Base-by-base conservation (phyloP, 2,888 invertebrate species). In the Tuberolachnus salignus region DNA sequence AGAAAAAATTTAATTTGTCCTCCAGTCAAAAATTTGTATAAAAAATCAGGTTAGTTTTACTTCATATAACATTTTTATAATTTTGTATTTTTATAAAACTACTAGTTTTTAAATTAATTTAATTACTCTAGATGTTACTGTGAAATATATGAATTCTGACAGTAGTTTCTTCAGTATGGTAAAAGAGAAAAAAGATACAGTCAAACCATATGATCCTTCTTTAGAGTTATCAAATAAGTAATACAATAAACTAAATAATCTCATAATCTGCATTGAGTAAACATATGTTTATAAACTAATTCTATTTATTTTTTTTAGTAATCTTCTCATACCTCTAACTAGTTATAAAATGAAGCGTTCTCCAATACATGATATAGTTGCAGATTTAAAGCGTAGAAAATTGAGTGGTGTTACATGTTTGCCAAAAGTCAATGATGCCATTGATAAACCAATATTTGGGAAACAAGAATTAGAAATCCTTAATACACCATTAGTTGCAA, bases 401-500 rank as follows among this genome's bases (percentile, higher is more conserved):
- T 9, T 69, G 0, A 16, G 57, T 21, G 57, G 46, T 66, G 13
- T 16, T 21, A 23, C 55, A 46, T 69, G 51, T 42, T 42, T 69
- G 13, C 34, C 49, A 23, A 51, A 21, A 4, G 11, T 21, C 42
- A 2, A 42, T 49, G 51, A 42, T 34, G 61, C 34, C 1, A 64
- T 53, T 42, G 16, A 42, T 1, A 42, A 19, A 23, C 51, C 69
- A 42, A 51, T 59, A 21, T 42, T 59, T 13, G 49, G 10, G 21
- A 59, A 69, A 23, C 49, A 78, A 16, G 42, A 61, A 2, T 21
- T 78, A 13, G 78, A 78, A 49, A 78, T 78, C 14, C 66, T 78
- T 3, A 59, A 69, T 61, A 78, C 78, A 23, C 78, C 78, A n/a
- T 51, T 78, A n/a, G 69, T 78, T n/a, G 34, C 57, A 34, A 78